These are phyloP conservation scores for Anomalospiza imberbis DNA, from an alignment of 2,797 vertebrate species.

Conservation along the genomic window DNA sequence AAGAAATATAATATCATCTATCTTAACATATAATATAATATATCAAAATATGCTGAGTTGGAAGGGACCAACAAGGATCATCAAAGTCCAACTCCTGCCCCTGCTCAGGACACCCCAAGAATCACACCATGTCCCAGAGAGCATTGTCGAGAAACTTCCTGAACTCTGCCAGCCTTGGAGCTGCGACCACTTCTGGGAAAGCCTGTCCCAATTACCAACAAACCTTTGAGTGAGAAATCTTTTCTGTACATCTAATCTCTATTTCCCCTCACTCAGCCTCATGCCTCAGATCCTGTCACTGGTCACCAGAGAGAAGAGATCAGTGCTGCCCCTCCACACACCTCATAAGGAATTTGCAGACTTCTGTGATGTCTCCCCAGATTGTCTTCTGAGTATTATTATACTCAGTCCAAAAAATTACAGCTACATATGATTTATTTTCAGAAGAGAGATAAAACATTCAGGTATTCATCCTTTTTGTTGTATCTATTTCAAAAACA, in stretches of 20 bases:
- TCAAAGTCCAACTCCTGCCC: not conserved
- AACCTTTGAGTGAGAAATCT: not conserved
- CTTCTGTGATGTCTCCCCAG: too few species aligned
- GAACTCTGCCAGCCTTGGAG: not conserved
- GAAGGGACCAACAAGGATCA: not conserved
- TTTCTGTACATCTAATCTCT: not conserved
- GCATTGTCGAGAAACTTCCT: accelerated
- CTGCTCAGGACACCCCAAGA: not conserved
- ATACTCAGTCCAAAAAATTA: not conserved
- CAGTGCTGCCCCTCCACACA: accelerated
- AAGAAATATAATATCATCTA: too few species aligned
- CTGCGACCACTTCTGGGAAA: not conserved
- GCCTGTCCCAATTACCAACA: not conserved
- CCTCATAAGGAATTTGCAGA: not conserved
- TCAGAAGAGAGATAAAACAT: not conserved
- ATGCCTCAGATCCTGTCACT: not conserved
- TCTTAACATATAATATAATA: not conserved
- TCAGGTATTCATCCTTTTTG: not conserved
- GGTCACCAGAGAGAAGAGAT: not conserved
- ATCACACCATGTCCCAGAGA: not conserved
- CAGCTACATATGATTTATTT: not conserved
- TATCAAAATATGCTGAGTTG: not conserved
- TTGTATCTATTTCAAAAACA: not conserved
- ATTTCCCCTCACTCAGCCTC: not conserved
- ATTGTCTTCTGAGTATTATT: not conserved